Conservation (phyloP, 2,797 vertebrate genomes). For the Rhynchotus rufescens region DNA sequence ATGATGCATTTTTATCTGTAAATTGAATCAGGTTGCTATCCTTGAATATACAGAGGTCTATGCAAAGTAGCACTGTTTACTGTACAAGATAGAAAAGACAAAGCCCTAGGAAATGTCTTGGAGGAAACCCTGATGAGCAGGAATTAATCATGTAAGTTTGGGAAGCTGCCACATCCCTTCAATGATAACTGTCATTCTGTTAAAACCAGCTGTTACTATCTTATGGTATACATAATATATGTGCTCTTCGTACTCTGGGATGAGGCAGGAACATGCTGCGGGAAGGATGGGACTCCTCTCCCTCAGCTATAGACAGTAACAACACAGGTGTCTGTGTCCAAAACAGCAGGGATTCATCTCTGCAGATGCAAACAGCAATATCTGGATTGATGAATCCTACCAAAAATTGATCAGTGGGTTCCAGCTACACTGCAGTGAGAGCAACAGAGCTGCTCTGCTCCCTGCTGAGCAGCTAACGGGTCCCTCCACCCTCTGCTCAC, state of each 20-base stretch:
- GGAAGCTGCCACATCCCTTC: background rate
- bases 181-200: background rate
- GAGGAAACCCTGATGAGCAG: background rate
- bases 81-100: background rate
- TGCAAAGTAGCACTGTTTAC: background rate
- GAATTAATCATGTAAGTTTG: background rate
- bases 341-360: background rate
- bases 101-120: background rate
- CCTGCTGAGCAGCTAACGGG: background rate
- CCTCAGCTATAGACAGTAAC: background rate
- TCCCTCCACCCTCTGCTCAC: background rate
- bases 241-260: background rate
- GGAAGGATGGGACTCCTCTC: background rate
- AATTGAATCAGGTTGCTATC: background rate
- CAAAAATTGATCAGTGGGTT: accelerated
- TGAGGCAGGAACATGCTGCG: background rate
- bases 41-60: background rate
- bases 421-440: background rate
- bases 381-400: background rate
- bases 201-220: background rate
- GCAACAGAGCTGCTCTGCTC: background rate
- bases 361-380: too few species aligned
- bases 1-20: background rate
- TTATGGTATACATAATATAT: too few species aligned
- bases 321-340: background rate